A percentile compares a stretch with the other conserved stretches of the same genome.
Evolutionary conservation across 2,113 vertebrate genomes (phyloP).

Genomic region (Procavia capensis): DNA sequence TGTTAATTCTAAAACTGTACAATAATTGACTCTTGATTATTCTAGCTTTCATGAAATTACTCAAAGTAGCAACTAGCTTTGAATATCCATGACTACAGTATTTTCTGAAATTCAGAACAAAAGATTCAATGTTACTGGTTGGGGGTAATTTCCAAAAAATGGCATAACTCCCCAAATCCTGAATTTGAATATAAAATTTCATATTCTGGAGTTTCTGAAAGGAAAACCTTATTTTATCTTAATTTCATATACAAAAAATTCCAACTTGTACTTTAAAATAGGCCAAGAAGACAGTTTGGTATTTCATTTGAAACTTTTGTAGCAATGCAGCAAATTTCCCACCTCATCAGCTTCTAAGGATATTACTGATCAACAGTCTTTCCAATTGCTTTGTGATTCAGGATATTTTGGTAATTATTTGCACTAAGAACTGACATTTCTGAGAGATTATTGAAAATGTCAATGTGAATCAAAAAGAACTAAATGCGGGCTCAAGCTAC

Average conservation of each 20-base stretch:
- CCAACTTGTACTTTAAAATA: not conserved
- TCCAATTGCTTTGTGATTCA: slow-evolving; percentile 44
- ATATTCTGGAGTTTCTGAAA: not conserved
- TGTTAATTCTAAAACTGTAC: not conserved
- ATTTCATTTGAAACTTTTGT: slow-evolving; percentile 2
- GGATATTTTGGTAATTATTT: not conserved
- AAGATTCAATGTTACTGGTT: not conserved
- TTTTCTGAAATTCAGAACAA: not conserved
- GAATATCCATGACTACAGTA: not conserved
- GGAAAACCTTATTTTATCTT: not conserved
- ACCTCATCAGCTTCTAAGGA: not conserved
- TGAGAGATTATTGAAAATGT: slow-evolving; percentile 40
- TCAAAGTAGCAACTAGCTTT: not conserved
- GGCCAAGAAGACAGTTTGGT: not conserved
- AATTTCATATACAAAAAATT: not conserved
- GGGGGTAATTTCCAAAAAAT: not conserved
- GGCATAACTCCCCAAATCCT: slow-evolving; percentile 10
- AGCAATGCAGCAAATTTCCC: not conserved
- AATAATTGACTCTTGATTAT: not conserved
- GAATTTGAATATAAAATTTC: slow-evolving; percentile 4
- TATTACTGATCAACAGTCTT: slow-evolving; percentile 6
- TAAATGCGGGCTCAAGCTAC: not conserved
- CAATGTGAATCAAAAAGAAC: not conserved
- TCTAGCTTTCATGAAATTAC: not conserved
- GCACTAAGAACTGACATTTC: not conserved